phyloP scores from a whole-genome alignment of 2,113 vertebrate species.

The Campylorhamphus procurvoides region DNA sequence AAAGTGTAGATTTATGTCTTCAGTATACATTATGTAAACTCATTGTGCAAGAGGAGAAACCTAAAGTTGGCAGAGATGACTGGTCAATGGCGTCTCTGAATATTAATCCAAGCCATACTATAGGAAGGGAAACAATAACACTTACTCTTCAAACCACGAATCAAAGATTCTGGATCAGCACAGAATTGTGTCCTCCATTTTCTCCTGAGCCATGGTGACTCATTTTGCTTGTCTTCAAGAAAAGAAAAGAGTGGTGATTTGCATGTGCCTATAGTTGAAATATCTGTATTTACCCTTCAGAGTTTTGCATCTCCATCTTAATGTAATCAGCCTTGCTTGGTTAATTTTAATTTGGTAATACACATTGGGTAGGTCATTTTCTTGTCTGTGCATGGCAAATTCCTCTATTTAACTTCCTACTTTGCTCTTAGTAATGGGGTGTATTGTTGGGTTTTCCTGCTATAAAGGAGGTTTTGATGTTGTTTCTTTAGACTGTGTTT shows the following conservation, averaged over 20 bases:
- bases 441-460: background rate
- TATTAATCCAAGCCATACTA: background rate
- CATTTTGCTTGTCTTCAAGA: background rate
- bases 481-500: background rate
- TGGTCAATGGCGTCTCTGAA: background rate
- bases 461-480: background rate
- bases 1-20: background rate
- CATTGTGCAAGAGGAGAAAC: background rate
- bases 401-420: background rate
- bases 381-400: background rate
- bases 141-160: background rate
- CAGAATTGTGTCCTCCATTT: background rate
- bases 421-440: background rate
- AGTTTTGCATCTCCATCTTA: background rate
- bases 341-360: constrained; percentile 7
- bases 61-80: background rate
- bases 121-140: background rate
- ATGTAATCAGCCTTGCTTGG: background rate
- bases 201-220: background rate
- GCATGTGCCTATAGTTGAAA: background rate
- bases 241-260: background rate
- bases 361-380: background rate
- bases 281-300: background rate
- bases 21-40: background rate
- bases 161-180: background rate